Evolutionary conservation across 1,140 invertebrate genomes (phyloP), one percentile per base, ranked within the genome.

Genomic region (Formica exsecta): DNA sequence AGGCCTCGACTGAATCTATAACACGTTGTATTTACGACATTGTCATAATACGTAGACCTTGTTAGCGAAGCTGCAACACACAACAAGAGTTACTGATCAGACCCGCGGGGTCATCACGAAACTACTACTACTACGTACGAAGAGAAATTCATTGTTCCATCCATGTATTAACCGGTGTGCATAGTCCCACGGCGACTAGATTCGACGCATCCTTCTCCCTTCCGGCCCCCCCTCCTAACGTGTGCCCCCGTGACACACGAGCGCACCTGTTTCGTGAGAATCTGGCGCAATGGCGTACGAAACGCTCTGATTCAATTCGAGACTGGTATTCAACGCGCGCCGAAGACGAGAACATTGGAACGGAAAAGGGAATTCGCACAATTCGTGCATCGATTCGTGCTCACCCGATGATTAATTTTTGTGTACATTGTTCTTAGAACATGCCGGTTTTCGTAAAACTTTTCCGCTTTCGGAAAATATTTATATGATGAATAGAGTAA

Each of bases 361-460:
- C 54, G 79, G 79, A 83, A 83, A 83, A 83, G 68, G 68, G 38
- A 83, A 83, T 83, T 83, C 68, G 79, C 77, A 22, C 70, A 61
- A 73, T 81, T 81, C 66, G 54, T 44, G 41, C 79, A 13, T 83
- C 54, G 68, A 73, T 83, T 83, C 79, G 54, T 61, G 68, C 48
- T 74, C 68, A 74, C 41, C 38, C 79, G n/a, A 38, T 32, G 66
- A 51, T 83, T 83, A 74, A 83, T 83, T 74, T 57, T 74, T 83
- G 79, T 7, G 54, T 41, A 6, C 29, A 54, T 61, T n/a, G 3
- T 70, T 70, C 41, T 44, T 7, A 9, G 16, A 81, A 22, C 44
- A 48, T 25, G 7, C 44, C 38, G 7, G 48, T 4, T 44, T 29
- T 51, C 22, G 11, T 19, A 22, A 32, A 65, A 36, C 48, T 11